Evolutionary conservation across 2,113 vertebrate genomes (phyloP), one percentile per base, ranked within the genome.

Genomic region (Larimichthys crocea): DNA sequence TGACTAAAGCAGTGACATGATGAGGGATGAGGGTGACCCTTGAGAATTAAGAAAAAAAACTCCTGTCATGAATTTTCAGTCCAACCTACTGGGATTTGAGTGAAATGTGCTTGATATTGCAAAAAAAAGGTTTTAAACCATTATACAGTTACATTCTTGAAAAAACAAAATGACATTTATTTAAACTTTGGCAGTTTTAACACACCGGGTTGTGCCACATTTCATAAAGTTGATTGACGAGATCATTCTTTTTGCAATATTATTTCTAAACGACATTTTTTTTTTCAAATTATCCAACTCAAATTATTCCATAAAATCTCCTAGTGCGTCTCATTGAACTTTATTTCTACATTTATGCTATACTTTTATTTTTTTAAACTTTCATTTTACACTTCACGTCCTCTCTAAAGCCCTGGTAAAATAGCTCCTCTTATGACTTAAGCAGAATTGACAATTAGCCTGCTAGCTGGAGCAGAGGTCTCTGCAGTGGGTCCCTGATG

Each of bases 1-100:
- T 89, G 88, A 91, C 87, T 91, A 85, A 90, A 87, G 90, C 93
- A 77, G 90, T 95, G 95, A 95, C 95, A 96, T 89, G 85, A 80
- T 93, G 86, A 92, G 85, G 77, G 93, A 95, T 95, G 93, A 88
- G 90, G 91, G 85, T 90, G 84, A 84, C 88, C 85, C 76, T 10
- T 24, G 86, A 84, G 90, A 88, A 86, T 91, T 71, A 62, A 56
- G 72, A 79, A 35, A 31, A 79, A 63, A 86, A 76, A 57, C 78
- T 31, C 65, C 12, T 74, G 79, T 76, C 80, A 76, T 80, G 83
- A 78, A 75, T 86, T 65, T 82, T 52, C 42, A 49, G 42, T 60
- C 66, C 62, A 26, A 69, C 73, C 44, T 44, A 24, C 59, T 72
- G 57, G 29, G 56, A 49, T 61, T 10, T 20, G 19, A 65, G n/a